Evolutionary conservation across 2,888 invertebrate species (phyloP).

Genomic region (Lypha dubia): DNA sequence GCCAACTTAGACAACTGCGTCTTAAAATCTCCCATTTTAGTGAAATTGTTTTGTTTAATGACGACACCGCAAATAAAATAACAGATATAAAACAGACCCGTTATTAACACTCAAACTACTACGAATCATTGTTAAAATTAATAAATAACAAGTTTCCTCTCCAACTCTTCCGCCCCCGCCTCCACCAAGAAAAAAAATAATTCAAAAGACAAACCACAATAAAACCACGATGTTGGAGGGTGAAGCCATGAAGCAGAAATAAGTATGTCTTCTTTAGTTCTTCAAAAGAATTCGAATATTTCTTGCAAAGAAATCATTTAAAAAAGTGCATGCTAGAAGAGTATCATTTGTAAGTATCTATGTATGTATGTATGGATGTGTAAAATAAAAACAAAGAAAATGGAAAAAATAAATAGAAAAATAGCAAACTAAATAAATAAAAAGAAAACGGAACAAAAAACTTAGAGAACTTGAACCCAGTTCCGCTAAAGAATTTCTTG

Average conservation of each 20-base stretch:
- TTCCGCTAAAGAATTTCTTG: constrained; percentile 5
- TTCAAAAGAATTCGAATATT: background rate
- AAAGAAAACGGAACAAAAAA: background rate
- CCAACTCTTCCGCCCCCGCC: background rate
- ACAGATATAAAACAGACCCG: background rate
- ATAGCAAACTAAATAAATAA: constrained; percentile 7
- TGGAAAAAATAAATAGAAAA: constrained; percentile 16
- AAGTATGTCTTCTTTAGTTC: constrained; percentile 1
- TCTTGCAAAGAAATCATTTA: constrained; percentile 2
- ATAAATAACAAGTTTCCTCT: constrained; percentile 6
- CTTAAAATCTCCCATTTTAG: constrained; percentile 41
- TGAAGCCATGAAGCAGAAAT: constrained; percentile 1
- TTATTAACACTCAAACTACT: background rate
- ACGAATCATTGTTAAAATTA: constrained; percentile 12
- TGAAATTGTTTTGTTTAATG: constrained; percentile 20
- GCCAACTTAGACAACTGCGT: constrained; percentile 46
- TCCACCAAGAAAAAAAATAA: no score
- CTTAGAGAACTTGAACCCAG: constrained; percentile 17
- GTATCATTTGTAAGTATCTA: no score
- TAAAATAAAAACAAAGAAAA: constrained; percentile 8
- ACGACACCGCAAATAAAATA: constrained; percentile 25
- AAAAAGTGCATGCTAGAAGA: constrained; percentile 12
- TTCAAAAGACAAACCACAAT: background rate
- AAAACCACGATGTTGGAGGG: background rate
- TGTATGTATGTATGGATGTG: constrained; percentile 22